Percentiles rank a stretch among this genome's conserved stretches.
Conservation (phyloP, 2,113 vertebrate species). For the Salminus brasiliensis region DNA sequence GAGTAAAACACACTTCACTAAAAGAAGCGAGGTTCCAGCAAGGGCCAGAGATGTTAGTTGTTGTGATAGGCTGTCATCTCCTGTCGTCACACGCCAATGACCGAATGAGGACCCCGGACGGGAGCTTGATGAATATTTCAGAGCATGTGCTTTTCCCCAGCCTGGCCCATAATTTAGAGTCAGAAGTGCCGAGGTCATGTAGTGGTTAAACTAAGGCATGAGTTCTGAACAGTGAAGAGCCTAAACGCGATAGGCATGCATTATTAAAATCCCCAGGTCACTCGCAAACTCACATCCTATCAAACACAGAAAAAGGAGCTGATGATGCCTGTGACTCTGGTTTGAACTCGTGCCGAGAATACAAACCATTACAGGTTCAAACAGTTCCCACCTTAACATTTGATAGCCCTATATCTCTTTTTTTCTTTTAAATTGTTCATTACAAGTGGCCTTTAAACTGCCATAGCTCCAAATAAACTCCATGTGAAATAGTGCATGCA, state of each 20-base stretch:
- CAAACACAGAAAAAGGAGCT: constrained; percentile 42
- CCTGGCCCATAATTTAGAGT: constrained; percentile 53
- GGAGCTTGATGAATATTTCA: constrained; percentile 60
- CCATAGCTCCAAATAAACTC: not conserved
- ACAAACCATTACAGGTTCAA: constrained; percentile 54
- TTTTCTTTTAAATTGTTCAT: not conserved
- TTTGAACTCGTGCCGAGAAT: constrained; percentile 63
- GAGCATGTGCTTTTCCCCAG: constrained; percentile 51
- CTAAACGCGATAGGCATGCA: constrained; percentile 58
- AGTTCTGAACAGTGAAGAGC: constrained; percentile 47
- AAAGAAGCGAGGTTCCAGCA: not conserved
- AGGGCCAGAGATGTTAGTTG: constrained; percentile 7
- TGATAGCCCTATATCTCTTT: constrained; percentile 21
- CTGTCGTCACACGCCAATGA: constrained; percentile 36
- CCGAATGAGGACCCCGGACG: constrained; percentile 34
- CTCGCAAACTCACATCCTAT: constrained; percentile 54
- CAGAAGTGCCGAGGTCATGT: constrained; percentile 53
- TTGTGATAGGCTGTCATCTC: not conserved
- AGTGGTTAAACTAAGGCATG: constrained; percentile 54
- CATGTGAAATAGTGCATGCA: constrained; percentile 30
- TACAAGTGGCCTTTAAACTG: constrained; percentile 9
- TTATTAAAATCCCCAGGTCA: constrained; percentile 68
- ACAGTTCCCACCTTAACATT: constrained; percentile 39
- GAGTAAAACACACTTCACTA: not conserved
- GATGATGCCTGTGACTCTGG: constrained; percentile 57